Conservation (phyloP, 2,888 invertebrate species). For the Pyralis farinalis region DNA sequence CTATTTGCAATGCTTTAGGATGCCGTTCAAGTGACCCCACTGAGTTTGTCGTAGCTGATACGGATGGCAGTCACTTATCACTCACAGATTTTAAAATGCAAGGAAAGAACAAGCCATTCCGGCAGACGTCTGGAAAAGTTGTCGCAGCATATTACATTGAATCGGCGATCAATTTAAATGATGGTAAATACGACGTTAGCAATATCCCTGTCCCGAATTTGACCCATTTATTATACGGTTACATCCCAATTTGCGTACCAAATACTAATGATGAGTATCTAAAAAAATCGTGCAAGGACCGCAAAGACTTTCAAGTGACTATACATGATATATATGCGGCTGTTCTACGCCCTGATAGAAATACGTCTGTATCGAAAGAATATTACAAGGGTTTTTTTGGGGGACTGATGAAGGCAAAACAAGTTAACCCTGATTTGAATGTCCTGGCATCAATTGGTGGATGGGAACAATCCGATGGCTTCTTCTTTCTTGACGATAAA, state of each 20-base stretch:
- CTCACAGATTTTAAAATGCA: slow-evolving; percentile 59
- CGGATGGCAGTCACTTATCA: slow-evolving; percentile 72
- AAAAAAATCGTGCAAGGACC: slow-evolving; percentile 69
- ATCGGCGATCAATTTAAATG: slow-evolving; percentile 76
- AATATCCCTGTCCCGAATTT: slow-evolving; percentile 65
- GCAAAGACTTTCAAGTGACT: slow-evolving; percentile 71
- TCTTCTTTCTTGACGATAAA: slow-evolving; percentile 68
- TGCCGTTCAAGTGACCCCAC: slow-evolving; percentile 63
- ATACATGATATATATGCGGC: slow-evolving; percentile 77
- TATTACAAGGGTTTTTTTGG: slow-evolving; percentile 75
- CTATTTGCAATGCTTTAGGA: slow-evolving; percentile 67
- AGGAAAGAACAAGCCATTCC: slow-evolving; percentile 69
- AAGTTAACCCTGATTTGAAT: slow-evolving; percentile 66
- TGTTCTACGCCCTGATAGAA: no score
- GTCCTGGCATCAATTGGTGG: slow-evolving; percentile 71
- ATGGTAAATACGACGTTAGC: slow-evolving; percentile 70
- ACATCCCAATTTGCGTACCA: slow-evolving; percentile 73
- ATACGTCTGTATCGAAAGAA: no score
- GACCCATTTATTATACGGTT: slow-evolving; percentile 71
- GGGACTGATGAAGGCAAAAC: slow-evolving; percentile 71
- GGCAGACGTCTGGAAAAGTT: slow-evolving; percentile 72
- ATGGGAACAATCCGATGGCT: slow-evolving; percentile 74
- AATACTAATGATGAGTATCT: slow-evolving; percentile 76
- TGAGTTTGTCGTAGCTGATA: slow-evolving; percentile 69
- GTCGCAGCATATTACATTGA: slow-evolving; percentile 72